Conservation (phyloP, 1,140 invertebrate genomes). For the Drosophila equinoxialis region DNA sequence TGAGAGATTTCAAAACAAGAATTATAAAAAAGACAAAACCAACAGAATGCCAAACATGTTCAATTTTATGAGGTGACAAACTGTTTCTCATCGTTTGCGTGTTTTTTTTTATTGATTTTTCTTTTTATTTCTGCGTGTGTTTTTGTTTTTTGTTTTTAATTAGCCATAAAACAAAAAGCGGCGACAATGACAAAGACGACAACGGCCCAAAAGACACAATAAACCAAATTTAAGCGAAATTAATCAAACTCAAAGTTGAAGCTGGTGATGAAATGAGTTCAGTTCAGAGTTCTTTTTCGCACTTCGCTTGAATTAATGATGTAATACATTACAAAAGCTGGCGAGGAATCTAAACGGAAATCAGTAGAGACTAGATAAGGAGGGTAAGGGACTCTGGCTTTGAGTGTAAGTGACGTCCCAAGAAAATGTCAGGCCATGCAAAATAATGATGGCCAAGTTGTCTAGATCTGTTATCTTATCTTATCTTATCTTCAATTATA, state of each 20-base stretch:
- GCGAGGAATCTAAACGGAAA: neutral
- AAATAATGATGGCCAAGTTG: conserved; percentile 21
- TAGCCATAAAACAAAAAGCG: conserved; percentile 43
- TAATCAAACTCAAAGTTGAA: conserved; percentile 12
- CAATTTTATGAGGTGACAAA: conserved; percentile 37
- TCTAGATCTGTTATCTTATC: neutral
- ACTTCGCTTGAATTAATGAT: conserved; percentile 13
- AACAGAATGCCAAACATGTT: conserved; percentile 33
- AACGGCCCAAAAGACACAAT: conserved; percentile 4
- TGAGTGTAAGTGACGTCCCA: neutral
- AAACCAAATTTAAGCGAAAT: conserved; percentile 14
- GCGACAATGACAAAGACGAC: neutral
- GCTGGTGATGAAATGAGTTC: conserved; percentile 12
- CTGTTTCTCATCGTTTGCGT: conserved; percentile 37
- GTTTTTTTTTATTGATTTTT: conserved; percentile 1
- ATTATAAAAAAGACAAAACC: neutral
- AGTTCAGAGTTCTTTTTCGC: conserved; percentile 12
- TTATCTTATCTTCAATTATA: neutral
- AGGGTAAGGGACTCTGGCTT: neutral
- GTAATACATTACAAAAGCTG: conserved; percentile 52
- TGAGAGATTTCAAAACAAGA: conserved; percentile 4
- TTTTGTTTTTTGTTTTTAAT: conserved; percentile 15
- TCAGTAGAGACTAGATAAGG: neutral
- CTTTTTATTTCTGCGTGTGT: conserved; percentile 32
- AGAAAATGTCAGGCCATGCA: conserved; percentile 23